A percentile compares a stretch with the other conserved stretches of the same genome.
Conservation (phyloP, 30 jellyfish, hydroid and myxozoan species). For the Phacellophora camtschatica region DNA sequence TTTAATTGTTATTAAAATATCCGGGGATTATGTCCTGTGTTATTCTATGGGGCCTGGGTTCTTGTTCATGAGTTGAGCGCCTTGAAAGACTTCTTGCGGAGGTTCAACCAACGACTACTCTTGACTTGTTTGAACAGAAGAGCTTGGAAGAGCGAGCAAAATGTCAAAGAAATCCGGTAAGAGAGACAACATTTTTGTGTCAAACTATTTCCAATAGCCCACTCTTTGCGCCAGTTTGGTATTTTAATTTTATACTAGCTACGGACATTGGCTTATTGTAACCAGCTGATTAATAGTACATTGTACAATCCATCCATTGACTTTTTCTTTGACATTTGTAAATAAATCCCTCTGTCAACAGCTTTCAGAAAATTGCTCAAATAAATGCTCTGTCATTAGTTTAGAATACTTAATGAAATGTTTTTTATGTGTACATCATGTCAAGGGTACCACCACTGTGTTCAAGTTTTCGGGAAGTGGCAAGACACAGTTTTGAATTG, state of each 20-base stretch:
- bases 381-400: too few species aligned
- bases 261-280: background rate
- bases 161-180: conserved; percentile 79
- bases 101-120: conserved; percentile 61
- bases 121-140: conserved; percentile 30
- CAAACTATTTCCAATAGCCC: background rate
- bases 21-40: conserved; percentile 46
- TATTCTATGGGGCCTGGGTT: conserved; percentile 66
- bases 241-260: background rate
- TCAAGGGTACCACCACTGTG: too few species aligned
- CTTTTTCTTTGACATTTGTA: too few species aligned
- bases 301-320: too few species aligned
- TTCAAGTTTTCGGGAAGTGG: too few species aligned
- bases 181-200: background rate
- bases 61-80: conserved; percentile 14
- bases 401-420: too few species aligned
- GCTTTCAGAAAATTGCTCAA: too few species aligned
- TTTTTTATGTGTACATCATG: too few species aligned
- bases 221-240: background rate
- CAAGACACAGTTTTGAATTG: too few species aligned
- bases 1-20: conserved; percentile 63
- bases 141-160: conserved; percentile 37
- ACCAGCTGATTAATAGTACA: background rate
- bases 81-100: conserved; percentile 33
- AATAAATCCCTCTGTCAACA: too few species aligned